phyloP scores from a whole-genome alignment of 2,797 vertebrate species.

The Alfaro cultratus region DNA sequence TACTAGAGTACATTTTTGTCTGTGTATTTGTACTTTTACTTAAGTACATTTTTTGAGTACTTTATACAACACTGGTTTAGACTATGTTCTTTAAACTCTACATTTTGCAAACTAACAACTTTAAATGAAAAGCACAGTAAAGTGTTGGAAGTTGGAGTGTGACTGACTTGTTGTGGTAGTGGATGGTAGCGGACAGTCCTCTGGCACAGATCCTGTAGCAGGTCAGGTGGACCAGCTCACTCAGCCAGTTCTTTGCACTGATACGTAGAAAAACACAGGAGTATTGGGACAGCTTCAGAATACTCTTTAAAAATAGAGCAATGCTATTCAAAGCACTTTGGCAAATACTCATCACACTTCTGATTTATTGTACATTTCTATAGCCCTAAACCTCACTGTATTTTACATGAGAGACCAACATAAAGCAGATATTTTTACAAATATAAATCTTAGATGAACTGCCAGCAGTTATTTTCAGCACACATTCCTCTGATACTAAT shows the following conservation, averaged over 20 bases:
- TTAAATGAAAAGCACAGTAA: neutral
- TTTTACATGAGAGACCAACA: neutral
- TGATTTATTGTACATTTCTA: neutral
- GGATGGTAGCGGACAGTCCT: constrained; percentile 90
- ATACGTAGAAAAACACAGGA: constrained; percentile 1
- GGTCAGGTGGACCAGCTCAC: constrained; percentile 90
- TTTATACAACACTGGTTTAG: too few species aligned
- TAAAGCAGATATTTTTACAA: neutral
- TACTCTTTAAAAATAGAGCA: neutral
- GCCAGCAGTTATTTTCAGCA: neutral
- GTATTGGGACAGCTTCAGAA: neutral
- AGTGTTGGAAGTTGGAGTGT: neutral
- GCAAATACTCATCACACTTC: neutral
- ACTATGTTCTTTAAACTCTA: neutral
- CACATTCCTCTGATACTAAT: neutral
- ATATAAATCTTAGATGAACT: neutral
- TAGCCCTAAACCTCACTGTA: neutral
- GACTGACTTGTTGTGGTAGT: constrained; percentile 92
- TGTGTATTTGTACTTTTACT: too few species aligned
- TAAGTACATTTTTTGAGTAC: too few species aligned
- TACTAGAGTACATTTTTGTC: too few species aligned
- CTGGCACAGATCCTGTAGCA: constrained; percentile 93
- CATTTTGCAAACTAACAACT: neutral
- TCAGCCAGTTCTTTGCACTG: constrained; percentile 88
- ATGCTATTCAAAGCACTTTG: neutral